phyloP scores from a whole-genome alignment of 2,888 invertebrate genomes.

The Melinaea menophilus region DNA sequence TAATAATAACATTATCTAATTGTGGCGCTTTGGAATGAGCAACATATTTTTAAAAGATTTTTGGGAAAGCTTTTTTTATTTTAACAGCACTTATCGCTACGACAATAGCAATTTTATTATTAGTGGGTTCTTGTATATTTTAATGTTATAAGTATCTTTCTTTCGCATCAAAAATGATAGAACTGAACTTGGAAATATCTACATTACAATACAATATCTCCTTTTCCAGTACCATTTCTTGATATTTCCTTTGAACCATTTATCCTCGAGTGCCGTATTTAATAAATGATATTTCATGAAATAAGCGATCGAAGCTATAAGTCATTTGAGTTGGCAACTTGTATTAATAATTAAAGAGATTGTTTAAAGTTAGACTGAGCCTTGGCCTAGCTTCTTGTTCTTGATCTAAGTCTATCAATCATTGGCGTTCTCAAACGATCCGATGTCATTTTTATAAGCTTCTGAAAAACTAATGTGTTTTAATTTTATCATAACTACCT shows the following conservation, averaged over 20 bases:
- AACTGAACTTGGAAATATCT: neutral
- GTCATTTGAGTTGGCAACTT: slow-evolving; percentile 56
- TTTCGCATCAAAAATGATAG: slow-evolving; percentile 13
- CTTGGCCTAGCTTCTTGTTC: slow-evolving; percentile 62
- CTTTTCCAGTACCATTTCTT: no score
- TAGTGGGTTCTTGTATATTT: no score
- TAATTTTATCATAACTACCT: neutral
- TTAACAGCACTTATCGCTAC: neutral
- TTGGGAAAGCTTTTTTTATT: slow-evolving; percentile 1
- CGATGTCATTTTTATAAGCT: slow-evolving; percentile 19
- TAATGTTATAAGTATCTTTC: no score
- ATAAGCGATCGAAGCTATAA: slow-evolving; percentile 37
- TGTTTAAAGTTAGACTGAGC: slow-evolving; percentile 56
- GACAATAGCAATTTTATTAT: no score
- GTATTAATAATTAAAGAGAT: slow-evolving; percentile 50
- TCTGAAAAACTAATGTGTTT: neutral
- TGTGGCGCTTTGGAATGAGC: slow-evolving; percentile 25
- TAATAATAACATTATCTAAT: slow-evolving; percentile 45
- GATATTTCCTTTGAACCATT: no score
- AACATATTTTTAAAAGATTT: slow-evolving; percentile 17
- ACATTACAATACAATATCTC: no score
- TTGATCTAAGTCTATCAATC: slow-evolving; percentile 58
- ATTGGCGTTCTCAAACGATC: slow-evolving; percentile 47
- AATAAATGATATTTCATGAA: slow-evolving; percentile 3
- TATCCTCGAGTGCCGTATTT: neutral